Percentiles rank a stretch among this genome's conserved stretches.
phyloP scores from a whole-genome alignment of 2,888 invertebrate species.

The Strigamia transsilvanica region DNA sequence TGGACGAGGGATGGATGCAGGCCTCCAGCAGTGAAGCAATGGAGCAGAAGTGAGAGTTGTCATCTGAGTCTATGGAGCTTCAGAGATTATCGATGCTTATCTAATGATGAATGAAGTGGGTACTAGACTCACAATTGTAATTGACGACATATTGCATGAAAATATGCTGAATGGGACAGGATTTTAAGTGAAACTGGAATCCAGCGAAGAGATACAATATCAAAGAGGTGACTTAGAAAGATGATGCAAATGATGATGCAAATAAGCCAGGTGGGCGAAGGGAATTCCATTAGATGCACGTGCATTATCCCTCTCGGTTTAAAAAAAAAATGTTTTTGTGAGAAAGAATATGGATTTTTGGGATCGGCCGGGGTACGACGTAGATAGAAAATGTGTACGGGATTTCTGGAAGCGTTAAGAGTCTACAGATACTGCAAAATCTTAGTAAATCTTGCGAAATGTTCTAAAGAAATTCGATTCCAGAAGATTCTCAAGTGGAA shows the following conservation, averaged over 20 bases:
- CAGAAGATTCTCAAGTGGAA: no score
- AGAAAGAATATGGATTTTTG: neutral
- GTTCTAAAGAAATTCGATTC: no score
- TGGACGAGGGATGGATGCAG: conserved; percentile 18
- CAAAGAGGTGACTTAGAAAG: conserved; percentile 9
- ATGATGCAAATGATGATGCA: conserved; percentile 27
- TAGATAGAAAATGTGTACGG: no score
- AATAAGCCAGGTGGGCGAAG: conserved; percentile 33
- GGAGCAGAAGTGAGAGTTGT: conserved; percentile 49
- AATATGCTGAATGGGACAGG: conserved; percentile 3
- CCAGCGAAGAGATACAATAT: neutral
- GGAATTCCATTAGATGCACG: conserved; percentile 35
- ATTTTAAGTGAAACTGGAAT: conserved; percentile 14
- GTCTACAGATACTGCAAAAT: no score
- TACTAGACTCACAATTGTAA: neutral
- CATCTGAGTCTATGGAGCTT: conserved; percentile 35
- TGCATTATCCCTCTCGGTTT: neutral
- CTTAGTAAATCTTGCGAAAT: no score
- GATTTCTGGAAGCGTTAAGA: no score
- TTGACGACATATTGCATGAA: conserved; percentile 31
- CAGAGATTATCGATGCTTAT: conserved; percentile 43
- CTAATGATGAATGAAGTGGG: conserved; percentile 37
- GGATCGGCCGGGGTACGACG: no score
- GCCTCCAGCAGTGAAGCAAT: conserved; percentile 45
- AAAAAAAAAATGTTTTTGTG: neutral